Base-by-base conservation (phyloP, 2,888 invertebrate species). In the Diploptera punctata region DNA sequence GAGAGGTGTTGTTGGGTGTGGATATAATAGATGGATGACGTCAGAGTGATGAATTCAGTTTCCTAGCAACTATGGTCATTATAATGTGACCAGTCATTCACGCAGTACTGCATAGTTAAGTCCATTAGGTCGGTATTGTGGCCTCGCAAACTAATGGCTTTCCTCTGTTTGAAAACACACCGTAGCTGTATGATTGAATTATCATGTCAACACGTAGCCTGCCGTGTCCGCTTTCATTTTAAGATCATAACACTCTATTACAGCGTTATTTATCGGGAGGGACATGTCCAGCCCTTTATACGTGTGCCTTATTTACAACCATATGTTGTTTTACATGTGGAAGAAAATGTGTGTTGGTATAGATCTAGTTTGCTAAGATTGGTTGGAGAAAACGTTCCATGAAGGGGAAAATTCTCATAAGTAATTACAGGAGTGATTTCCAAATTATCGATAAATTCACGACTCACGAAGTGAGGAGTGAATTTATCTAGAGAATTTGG, bases 21-120 rank as follows among this genome's bases (percentile, higher is more conserved):
- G n/a, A n/a, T n/a, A n/a, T 33, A 57, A 57, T 24, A 57, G 65
- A 65, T 65, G 47, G 65, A 65, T 47, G 65, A 65, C 65, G 24
- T 65, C 65, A 57, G 26, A 47, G 29, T 65, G 65, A 65, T 65
- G 65, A 65, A 65, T 65, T 65, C 44, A 44, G 65, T 65, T 47
- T 65, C 65, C 65, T 65, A 47, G 44, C 65, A 47, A 65, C 65
- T 65, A 65, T 65, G 65, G 65, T 65, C 65, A 65, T 65, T 65
- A 65, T 18, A 65, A 26, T 44, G 47, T 65, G 43, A 24, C 47
- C 65, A 65, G 43, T 65, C 65, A 65, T 65, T 44, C 65, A 65
- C 24, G 24, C 52, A 13, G 21, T 13, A 24, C 3, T 52, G 21
- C 52, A 52, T 24, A 13, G 52, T 52, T 52, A 47, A 65, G 65